Conservation (phyloP, 2,113 vertebrate genomes). For the Nannospalax galili region DNA sequence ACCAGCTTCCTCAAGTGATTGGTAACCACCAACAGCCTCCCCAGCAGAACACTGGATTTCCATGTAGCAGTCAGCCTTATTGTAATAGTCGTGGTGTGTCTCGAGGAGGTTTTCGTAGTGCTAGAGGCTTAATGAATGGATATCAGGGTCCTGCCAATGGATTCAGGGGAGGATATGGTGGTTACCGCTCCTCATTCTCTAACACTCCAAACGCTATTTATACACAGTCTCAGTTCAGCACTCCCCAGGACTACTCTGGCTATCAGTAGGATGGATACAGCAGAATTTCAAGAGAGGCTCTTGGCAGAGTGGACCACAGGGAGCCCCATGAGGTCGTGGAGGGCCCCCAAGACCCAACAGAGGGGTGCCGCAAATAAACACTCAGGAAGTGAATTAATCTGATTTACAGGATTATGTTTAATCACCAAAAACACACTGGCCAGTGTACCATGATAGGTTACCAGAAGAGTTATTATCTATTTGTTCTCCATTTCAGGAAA, state of each 20-base stretch:
- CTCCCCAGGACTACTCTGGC: conserved; percentile 95
- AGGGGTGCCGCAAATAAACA: conserved; percentile 91
- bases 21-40: conserved; percentile 92
- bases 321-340: conserved; percentile 95
- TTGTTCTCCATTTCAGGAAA: conserved; percentile 90
- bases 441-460: conserved; percentile 91
- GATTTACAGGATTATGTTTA: conserved; percentile 85
- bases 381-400: conserved; percentile 91
- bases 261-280: conserved; percentile 98
- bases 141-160: conserved; percentile 96
- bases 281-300: conserved; percentile 98
- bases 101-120: conserved; percentile 92
- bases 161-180: conserved; percentile 97
- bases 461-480: conserved; percentile 91
- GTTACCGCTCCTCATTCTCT: conserved; percentile 96
- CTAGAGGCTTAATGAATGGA: conserved; percentile 96
- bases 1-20: conserved; percentile 91
- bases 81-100: conserved; percentile 94
- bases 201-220: conserved; percentile 96
- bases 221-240: conserved; percentile 94
- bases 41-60: conserved; percentile 93
- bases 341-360: conserved; percentile 91
- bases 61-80: conserved; percentile 93
- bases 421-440: conserved; percentile 90
- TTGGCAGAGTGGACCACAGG: conserved; percentile 94